phyloP scores from a whole-genome alignment of 2,113 vertebrate species.

The Otolemur garnettii region DNA sequence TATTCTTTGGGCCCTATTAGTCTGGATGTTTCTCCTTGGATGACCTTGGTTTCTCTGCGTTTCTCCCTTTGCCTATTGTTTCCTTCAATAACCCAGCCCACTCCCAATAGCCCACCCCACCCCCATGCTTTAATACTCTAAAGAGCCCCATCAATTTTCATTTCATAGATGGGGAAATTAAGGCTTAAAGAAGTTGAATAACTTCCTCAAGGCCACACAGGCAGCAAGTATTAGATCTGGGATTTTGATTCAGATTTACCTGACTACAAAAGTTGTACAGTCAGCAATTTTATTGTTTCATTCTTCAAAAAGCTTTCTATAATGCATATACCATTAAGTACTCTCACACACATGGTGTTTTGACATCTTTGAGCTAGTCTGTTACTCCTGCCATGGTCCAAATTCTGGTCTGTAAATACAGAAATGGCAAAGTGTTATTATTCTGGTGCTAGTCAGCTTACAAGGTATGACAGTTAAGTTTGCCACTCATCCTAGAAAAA shows the following conservation, averaged over 20 bases:
- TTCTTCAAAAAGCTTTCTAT: not conserved
- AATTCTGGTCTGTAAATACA: not conserved
- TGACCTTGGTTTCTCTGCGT: not conserved
- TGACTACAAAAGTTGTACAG: slow-evolving; percentile 20
- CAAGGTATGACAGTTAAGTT: no score
- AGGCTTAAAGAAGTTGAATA: slow-evolving; percentile 50
- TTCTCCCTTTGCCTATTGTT: not conserved
- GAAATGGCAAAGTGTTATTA: not conserved
- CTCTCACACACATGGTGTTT: not conserved
- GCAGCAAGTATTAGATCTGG: slow-evolving; percentile 23
- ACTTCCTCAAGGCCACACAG: slow-evolving; percentile 54
- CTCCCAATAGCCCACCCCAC: not conserved
- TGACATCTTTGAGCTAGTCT: not conserved
- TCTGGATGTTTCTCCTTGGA: not conserved
- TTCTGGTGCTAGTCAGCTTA: not conserved
- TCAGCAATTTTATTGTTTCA: slow-evolving; percentile 38
- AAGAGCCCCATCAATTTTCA: not conserved
- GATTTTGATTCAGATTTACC: not conserved
- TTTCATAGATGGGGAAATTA: slow-evolving; percentile 63
- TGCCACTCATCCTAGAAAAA: no score
- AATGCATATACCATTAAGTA: not conserved
- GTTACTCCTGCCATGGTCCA: not conserved
- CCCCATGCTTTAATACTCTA: not conserved
- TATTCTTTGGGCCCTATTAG: not conserved
- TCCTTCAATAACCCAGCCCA: not conserved